Evolutionary conservation across 2,888 invertebrate species (phyloP).

Genomic region (Merodon equestris): DNA sequence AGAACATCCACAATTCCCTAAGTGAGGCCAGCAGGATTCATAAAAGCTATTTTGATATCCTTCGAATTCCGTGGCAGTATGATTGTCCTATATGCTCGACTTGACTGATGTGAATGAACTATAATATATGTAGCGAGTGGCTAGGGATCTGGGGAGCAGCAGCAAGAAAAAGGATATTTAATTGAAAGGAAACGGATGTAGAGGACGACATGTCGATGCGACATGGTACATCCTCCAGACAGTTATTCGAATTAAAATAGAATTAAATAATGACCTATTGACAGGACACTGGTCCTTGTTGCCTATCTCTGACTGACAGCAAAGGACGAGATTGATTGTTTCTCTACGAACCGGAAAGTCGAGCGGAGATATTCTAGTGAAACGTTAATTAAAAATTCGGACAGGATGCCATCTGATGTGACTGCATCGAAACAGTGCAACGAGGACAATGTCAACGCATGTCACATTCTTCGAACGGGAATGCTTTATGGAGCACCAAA

Average conservation of each 20-base stretch:
- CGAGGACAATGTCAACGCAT: slow-evolving; percentile 47
- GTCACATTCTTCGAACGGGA: slow-evolving; percentile 47
- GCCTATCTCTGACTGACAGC: slow-evolving; percentile 25
- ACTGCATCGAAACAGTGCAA: slow-evolving; percentile 14
- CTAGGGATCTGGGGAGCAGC: slow-evolving; percentile 40
- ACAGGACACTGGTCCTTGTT: slow-evolving; percentile 17
- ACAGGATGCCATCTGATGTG: slow-evolving; percentile 44
- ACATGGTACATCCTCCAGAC: slow-evolving; percentile 24
- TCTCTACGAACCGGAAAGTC: slow-evolving; percentile 27
- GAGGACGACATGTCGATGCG: no score
- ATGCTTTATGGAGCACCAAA: slow-evolving; percentile 62
- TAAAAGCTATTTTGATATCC: slow-evolving; percentile 63
- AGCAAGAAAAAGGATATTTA: slow-evolving; percentile 52
- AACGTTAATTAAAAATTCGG: slow-evolving; percentile 66
- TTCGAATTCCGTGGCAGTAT: slow-evolving; percentile 29
- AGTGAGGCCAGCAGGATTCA: slow-evolving; percentile 32
- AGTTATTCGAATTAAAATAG: slow-evolving; percentile 56
- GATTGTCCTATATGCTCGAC: no score
- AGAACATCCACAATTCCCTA: slow-evolving; percentile 44
- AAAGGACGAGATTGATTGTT: slow-evolving; percentile 40
- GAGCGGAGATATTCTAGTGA: slow-evolving; percentile 43
- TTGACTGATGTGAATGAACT: slow-evolving; percentile 3
- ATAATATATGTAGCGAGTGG: slow-evolving; percentile 22
- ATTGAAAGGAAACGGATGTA: slow-evolving; percentile 53
- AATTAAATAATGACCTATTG: slow-evolving; percentile 65